Percentiles rank a stretch among this genome's conserved stretches.
Conservation (phyloP, 2,113 vertebrate genomes). For the Picathartes gymnocephalus region DNA sequence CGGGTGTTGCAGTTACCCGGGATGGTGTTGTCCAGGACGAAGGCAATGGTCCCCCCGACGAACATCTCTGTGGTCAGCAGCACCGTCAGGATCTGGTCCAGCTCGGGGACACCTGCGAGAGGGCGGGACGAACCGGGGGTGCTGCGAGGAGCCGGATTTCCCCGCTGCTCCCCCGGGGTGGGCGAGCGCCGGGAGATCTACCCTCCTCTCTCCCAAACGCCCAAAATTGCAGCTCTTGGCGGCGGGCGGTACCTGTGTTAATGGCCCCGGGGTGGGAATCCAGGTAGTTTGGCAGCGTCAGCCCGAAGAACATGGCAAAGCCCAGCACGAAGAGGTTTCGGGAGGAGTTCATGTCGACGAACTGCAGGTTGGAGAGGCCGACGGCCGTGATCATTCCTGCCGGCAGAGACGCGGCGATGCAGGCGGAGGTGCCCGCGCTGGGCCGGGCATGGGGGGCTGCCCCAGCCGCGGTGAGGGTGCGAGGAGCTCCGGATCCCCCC, state of each 20-base stretch:
- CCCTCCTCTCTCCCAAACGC: not conserved
- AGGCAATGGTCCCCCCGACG: slow-evolving; percentile 91
- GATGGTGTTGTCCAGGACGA: slow-evolving; percentile 93
- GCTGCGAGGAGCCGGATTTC: not conserved
- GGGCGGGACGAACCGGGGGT: accelerated
- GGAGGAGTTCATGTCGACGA: slow-evolving; percentile 95
- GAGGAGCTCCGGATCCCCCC: not conserved
- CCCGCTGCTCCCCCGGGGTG: not conserved
- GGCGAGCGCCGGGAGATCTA: accelerated
- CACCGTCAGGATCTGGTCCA: slow-evolving; percentile 94
- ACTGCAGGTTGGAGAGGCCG: slow-evolving; percentile 93
- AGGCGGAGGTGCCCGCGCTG: not conserved
- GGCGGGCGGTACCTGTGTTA: slow-evolving; percentile 76
- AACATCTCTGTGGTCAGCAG: slow-evolving; percentile 97
- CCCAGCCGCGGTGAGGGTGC: not conserved
- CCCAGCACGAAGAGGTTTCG: slow-evolving; percentile 96
- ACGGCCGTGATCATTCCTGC: slow-evolving; percentile 97
- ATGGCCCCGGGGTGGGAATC: slow-evolving; percentile 83
- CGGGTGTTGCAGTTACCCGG: slow-evolving; percentile 72
- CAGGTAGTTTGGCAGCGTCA: slow-evolving; percentile 88
- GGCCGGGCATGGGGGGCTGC: not conserved
- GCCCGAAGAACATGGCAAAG: slow-evolving; percentile 93
- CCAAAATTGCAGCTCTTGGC: accelerated
- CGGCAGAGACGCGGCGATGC: not conserved
- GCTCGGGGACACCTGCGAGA: slow-evolving; percentile 80